Evolutionary conservation across 2,797 vertebrate species (phyloP).

Genomic region (Typhlichthys eigenmanni): DNA sequence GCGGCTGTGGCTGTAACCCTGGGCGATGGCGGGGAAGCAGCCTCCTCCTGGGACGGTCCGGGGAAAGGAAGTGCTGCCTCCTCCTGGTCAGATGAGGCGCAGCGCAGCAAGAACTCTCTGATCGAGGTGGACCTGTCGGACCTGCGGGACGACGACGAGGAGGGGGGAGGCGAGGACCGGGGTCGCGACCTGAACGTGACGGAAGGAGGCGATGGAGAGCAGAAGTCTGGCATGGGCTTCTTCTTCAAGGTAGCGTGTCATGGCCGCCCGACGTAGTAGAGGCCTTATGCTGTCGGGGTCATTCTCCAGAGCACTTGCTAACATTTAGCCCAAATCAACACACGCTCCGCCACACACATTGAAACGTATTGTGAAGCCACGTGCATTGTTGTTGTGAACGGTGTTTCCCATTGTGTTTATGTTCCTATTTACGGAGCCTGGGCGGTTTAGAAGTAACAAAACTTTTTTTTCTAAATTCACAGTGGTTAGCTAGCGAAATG

Average conservation of each 20-base stretch:
- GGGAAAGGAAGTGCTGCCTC: constrained; percentile 72
- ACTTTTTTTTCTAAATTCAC: too few relatives aligned
- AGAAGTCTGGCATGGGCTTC: constrained; percentile 92
- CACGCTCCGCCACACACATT: too few relatives aligned
- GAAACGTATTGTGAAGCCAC: too few relatives aligned
- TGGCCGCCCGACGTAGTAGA: neutral
- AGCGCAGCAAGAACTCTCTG: constrained; percentile 83
- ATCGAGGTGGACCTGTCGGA: constrained; percentile 94
- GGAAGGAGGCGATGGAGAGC: constrained; percentile 79
- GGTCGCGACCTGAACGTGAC: neutral
- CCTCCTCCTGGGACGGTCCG: constrained; percentile 61
- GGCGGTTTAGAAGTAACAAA: too few relatives aligned
- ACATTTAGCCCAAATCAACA: too few relatives aligned
- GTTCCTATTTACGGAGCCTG: too few relatives aligned
- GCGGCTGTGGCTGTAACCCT: too few relatives aligned
- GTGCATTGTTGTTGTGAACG: too few relatives aligned
- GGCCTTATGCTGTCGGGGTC: neutral
- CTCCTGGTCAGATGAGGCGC: constrained; percentile 71
- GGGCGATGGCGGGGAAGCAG: constrained; percentile 55
- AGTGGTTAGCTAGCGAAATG: too few relatives aligned
- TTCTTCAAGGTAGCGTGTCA: constrained; percentile 91
- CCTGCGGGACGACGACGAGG: constrained; percentile 63
- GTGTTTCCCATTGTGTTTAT: too few relatives aligned
- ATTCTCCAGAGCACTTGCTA: too few relatives aligned
- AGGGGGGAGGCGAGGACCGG: too few relatives aligned